phyloP scores from a whole-genome alignment of 1,140 invertebrate genomes.

The Branchinecta lynchi region DNA sequence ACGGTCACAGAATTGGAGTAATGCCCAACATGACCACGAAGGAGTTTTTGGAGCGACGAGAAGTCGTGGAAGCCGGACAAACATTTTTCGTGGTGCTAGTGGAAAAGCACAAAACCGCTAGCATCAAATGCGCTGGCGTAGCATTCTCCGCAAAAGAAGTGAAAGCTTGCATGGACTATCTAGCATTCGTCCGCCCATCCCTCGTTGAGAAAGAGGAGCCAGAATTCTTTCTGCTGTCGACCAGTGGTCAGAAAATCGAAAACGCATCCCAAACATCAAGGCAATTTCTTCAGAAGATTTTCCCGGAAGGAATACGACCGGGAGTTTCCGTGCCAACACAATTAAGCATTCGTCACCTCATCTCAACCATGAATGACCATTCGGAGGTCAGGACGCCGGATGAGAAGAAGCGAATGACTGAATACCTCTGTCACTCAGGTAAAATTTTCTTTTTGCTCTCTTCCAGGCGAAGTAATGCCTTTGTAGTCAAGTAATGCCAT shows the following conservation, averaged over 20 bases:
- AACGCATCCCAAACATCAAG: background rate
- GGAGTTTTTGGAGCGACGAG: no score
- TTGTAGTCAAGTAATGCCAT: no score
- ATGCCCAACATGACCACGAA: no score
- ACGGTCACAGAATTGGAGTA: no score
- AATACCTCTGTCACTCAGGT: background rate
- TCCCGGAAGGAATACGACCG: background rate
- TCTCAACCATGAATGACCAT: background rate
- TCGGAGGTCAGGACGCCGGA: background rate
- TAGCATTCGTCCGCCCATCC: background rate
- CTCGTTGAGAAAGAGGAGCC: background rate
- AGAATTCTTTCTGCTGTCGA: background rate
- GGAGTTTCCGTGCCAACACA: background rate
- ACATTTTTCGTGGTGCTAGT: no score
- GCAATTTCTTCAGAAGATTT: background rate
- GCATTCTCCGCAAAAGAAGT: background rate
- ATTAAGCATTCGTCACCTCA: background rate
- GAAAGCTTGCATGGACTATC: background rate
- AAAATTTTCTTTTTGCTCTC: background rate
- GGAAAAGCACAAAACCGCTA: no score
- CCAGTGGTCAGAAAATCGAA: background rate
- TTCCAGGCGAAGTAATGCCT: no score
- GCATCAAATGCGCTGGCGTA: background rate
- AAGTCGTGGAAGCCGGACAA: no score
- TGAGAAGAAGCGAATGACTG: background rate